Evolutionary conservation across 2,888 invertebrate species (phyloP), one percentile per base, ranked within the genome.

Genomic region (Aspidapion aeneum): DNA sequence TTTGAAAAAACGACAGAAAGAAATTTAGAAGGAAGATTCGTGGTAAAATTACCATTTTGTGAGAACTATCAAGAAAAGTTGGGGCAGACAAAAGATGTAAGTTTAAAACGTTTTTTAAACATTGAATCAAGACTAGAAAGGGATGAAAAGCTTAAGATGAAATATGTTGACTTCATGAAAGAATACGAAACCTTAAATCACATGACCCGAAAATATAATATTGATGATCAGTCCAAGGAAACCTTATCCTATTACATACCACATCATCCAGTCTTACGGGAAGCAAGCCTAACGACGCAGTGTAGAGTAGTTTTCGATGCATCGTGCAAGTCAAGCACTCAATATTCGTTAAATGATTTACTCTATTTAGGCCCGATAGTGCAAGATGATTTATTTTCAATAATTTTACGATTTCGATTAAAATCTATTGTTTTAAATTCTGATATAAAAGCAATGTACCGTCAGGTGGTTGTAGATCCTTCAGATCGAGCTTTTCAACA

Each of bases 341-440:
- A 67, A 3, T 1, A 63, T 9, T 70, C 69, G 7, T 56, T 73
- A 50, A 72, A 71, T 62, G 67, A 69, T 55, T n/a, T 68, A 2
- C 64, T 65, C 18, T 52, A 63, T 18, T 57, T 54, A 12, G 72
- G 73, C 5, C 68, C 70, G 0, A 59, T 48, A 2, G 12, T 63
- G 5, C 65, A 65, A 52, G 49, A 58, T 3, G 61, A 61, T n/a
- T 9, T 66, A 18, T 58, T 66, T n/a, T 21, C 55, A 3, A 63
- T 61, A 35, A 12, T 66, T 3, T 3, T 63, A 1, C 57, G 61
- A 1, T 66, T 61, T 18, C 19, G 61, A n/a, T n/a, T n/a, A n/a
- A n/a, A n/a, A n/a, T n/a, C n/a, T 12, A 12, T 12, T 9, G 12
- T 54, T 54, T 9, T 54, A 54, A 12, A 18, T 54, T 12, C 55